These are phyloP conservation scores for Folsomia candida DNA, from an alignment of 2,888 invertebrate species.

Conservation along the genomic window DNA sequence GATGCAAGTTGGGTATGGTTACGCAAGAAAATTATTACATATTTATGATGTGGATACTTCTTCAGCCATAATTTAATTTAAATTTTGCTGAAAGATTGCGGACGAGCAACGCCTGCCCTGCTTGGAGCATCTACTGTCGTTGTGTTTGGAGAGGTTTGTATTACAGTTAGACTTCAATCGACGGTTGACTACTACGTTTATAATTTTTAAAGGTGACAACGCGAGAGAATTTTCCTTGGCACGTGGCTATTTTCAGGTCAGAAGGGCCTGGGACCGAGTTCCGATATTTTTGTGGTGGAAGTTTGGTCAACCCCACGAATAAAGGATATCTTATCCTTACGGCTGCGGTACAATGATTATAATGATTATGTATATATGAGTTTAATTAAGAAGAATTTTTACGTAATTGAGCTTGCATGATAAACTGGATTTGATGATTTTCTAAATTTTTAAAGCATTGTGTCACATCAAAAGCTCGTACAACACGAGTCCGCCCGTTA, in stretches of 20 bases:
- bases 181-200: neutral
- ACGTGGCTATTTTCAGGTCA: slow-evolving; percentile 36
- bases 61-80: neutral
- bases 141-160: slow-evolving; percentile 30
- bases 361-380: too few relatives aligned
- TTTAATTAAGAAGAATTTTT: too few relatives aligned
- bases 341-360: slow-evolving; percentile 31
- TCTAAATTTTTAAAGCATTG: slow-evolving; percentile 29
- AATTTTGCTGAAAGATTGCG: slow-evolving; percentile 27
- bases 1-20: slow-evolving; percentile 41
- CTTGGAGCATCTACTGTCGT: slow-evolving; percentile 28
- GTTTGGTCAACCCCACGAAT: slow-evolving; percentile 36
- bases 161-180: neutral
- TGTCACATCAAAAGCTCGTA: slow-evolving; percentile 29
- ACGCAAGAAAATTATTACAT: too few relatives aligned
- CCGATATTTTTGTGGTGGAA: slow-evolving; percentile 38
- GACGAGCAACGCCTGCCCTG: slow-evolving; percentile 33
- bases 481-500: slow-evolving; percentile 26
- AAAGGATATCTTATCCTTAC: slow-evolving; percentile 38
- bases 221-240: slow-evolving; percentile 41
- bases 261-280: slow-evolving; percentile 30
- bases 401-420: too few relatives aligned
- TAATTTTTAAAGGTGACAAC: slow-evolving; percentile 11
- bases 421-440: too few relatives aligned
- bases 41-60: neutral